Percentiles rank a stretch among this genome's conserved stretches.
phyloP scores from a whole-genome alignment of 2,888 invertebrate species.

The Cephus spinipes region DNA sequence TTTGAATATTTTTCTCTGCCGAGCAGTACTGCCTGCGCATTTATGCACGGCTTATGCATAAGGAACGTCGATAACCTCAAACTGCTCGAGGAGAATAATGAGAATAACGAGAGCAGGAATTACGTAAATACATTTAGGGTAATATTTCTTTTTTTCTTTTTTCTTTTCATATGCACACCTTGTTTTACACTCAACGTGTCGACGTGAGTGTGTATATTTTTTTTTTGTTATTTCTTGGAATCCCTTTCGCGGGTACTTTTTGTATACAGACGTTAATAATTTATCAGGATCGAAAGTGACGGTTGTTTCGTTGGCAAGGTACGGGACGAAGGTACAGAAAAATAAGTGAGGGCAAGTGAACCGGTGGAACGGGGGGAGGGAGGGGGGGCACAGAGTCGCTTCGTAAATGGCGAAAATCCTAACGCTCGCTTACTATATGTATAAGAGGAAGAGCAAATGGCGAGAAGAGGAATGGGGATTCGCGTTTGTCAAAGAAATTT shows the following conservation, averaged over 20 bases:
- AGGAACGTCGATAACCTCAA: background rate
- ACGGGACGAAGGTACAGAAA: background rate
- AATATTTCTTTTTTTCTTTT: background rate
- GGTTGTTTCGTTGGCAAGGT: background rate
- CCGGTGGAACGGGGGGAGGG: too few species aligned
- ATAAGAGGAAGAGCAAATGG: background rate
- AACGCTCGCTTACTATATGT: background rate
- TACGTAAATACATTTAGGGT: background rate
- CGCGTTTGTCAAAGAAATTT: background rate
- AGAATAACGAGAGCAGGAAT: background rate
- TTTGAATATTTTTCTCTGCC: background rate
- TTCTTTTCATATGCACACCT: background rate
- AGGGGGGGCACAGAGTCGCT: background rate
- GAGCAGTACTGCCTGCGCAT: background rate
- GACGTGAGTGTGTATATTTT: background rate
- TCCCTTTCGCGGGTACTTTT: background rate
- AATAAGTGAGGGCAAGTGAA: background rate
- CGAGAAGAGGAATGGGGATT: background rate
- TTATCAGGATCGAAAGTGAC: background rate
- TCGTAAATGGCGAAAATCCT: background rate
- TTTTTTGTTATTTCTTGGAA: background rate
- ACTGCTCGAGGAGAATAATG: background rate
- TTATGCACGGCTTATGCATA: background rate
- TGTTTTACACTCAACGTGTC: background rate
- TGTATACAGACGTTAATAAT: background rate